phyloP scores from a whole-genome alignment of 2,797 vertebrate species.

The Lagodon rhomboides region DNA sequence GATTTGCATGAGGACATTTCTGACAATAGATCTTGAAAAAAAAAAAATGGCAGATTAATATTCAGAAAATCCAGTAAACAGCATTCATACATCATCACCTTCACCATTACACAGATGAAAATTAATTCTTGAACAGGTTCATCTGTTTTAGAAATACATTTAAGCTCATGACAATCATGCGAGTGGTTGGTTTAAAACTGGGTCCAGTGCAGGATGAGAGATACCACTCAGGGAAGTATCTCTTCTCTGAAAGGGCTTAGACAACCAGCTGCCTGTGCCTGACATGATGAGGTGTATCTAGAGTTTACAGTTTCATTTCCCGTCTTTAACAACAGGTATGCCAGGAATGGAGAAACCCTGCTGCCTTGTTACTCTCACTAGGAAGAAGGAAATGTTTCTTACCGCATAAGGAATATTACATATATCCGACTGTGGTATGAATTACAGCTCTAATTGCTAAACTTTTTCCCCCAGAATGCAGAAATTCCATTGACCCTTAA shows the following conservation, averaged over 20 bases:
- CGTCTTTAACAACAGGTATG: constrained; percentile 38
- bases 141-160: constrained; percentile 4
- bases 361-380: background rate
- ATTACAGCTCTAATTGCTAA: background rate
- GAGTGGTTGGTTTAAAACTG: background rate
- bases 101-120: background rate
- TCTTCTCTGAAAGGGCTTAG: constrained; percentile 8
- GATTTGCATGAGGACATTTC: background rate
- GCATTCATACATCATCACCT: background rate
- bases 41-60: background rate
- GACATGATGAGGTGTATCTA: constrained; percentile 26
- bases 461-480: background rate
- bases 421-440: constrained; percentile 10
- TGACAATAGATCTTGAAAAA: background rate
- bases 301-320: constrained; percentile 37
- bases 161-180: background rate
- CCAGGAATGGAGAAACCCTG: constrained; percentile 33
- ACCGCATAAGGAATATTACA: constrained; percentile 1
- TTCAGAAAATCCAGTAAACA: background rate
- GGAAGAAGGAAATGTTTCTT: constrained; percentile 18
- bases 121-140: background rate
- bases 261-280: constrained; percentile 2
- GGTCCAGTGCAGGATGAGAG: background rate
- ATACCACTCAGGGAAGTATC: background rate
- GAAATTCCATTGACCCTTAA: background rate